These are phyloP conservation scores for Emys orbicularis DNA, from an alignment of 2,797 vertebrate genomes.

Conservation along the genomic window DNA sequence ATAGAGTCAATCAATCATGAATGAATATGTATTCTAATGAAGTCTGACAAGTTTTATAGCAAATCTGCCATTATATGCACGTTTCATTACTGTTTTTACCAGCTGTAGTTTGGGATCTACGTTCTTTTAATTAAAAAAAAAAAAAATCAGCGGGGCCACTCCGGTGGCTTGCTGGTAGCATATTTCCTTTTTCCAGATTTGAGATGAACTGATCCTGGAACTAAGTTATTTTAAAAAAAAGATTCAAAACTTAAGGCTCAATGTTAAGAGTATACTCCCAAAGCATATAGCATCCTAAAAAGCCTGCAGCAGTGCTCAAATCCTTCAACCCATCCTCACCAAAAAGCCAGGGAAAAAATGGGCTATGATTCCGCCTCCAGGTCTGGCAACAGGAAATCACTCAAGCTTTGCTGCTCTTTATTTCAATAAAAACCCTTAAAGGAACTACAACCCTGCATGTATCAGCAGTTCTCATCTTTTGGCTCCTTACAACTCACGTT, in stretches of 20 bases:
- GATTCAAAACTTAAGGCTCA: not conserved
- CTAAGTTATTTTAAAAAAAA: not conserved
- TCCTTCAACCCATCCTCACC: not conserved
- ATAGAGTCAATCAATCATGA: conserved; percentile 37
- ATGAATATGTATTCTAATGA: conserved; percentile 56
- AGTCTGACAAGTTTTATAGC: conserved; percentile 39
- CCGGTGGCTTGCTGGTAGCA: not conserved
- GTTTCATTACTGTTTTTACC: not conserved
- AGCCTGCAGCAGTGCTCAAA: conserved; percentile 1
- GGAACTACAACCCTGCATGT: conserved; percentile 4
- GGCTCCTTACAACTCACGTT: not conserved
- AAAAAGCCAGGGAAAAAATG: not conserved
- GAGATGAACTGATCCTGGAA: not conserved
- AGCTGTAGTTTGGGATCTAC: not conserved
- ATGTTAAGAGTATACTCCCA: not conserved
- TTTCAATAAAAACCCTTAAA: not conserved
- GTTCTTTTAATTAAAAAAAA: not conserved
- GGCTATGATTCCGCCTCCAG: conserved; percentile 14
- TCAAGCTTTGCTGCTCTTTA: not conserved
- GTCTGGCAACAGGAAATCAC: not conserved
- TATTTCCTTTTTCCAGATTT: not conserved
- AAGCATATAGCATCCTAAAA: not conserved
- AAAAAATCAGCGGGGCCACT: not conserved
- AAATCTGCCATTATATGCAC: not conserved
- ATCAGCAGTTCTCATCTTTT: not conserved